Conservation (phyloP, 2,113 vertebrate genomes). For the Arizona elegans region DNA sequence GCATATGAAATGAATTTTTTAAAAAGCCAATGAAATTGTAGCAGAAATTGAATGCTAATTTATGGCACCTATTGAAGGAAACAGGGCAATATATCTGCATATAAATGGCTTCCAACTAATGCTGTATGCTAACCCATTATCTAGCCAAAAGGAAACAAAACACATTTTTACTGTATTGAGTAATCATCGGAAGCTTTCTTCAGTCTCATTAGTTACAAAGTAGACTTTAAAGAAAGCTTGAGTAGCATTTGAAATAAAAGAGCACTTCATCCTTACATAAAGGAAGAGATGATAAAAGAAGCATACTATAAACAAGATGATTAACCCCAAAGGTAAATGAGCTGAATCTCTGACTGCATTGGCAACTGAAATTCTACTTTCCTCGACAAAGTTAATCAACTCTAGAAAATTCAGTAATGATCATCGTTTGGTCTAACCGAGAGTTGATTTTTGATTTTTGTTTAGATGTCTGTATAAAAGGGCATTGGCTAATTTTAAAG, state of each 20-base stretch:
- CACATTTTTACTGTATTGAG: slow-evolving; percentile 41
- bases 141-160: slow-evolving; percentile 47
- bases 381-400: neutral
- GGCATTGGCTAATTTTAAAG: neutral
- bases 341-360: slow-evolving; percentile 4
- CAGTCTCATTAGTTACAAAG: slow-evolving; percentile 45
- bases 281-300: slow-evolving; percentile 4
- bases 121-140: slow-evolving; percentile 44
- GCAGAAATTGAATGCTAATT: slow-evolving; percentile 65
- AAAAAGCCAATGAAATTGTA: slow-evolving; percentile 50
- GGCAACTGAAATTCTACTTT: neutral
- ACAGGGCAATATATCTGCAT: slow-evolving; percentile 64
- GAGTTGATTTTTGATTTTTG: neutral
- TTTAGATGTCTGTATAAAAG: neutral
- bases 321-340: neutral
- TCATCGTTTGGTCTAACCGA: neutral
- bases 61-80: slow-evolving; percentile 60
- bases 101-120: slow-evolving; percentile 59
- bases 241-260: slow-evolving; percentile 17
- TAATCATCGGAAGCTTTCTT: slow-evolving; percentile 23
- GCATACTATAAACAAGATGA: slow-evolving; percentile 4
- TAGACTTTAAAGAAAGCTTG: neutral
- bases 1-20: slow-evolving; percentile 43
- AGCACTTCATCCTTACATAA: neutral
- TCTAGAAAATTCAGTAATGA: neutral